Base-by-base conservation (phyloP, 1,140 invertebrate species). In the Oscheius sp. region DNA sequence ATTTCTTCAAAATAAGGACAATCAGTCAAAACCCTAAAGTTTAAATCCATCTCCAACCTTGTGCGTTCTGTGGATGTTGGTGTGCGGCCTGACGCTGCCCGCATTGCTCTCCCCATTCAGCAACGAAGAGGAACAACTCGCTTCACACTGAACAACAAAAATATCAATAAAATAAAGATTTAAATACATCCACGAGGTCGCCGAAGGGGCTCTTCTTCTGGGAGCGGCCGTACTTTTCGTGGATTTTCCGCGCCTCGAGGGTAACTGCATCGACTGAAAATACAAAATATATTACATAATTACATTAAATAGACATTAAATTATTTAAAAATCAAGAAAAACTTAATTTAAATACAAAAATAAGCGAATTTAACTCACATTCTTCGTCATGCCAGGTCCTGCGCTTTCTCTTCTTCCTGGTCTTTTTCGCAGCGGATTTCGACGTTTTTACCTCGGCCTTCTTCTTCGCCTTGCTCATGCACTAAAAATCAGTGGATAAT, bases 311-410 rank as follows among this genome's bases (percentile, higher is more conserved):
- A n/a, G n/a, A n/a, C n/a, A n/a, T n/a, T n/a, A n/a, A n/a, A n/a
- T n/a, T n/a, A n/a, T n/a, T n/a, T n/a, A n/a, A n/a, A n/a, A n/a
- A n/a, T 55, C 28, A 55, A 55, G 7, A 55, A 26, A 55, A 55
- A 13, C 15, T 55, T 13, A 13, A 55, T 55, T 15, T 55, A 13
- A n/a, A 55, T 55, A 7, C 4, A 23, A 55, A n/a, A n/a, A n/a
- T n/a, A n/a, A n/a, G n/a, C n/a, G n/a, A n/a, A n/a, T n/a, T n/a
- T 23, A 13, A 55, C 49, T 55, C 4, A 55, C 49, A 4, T 55
- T 55, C 49, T 55, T 55, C 49, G 28, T 55, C 49, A 15, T 20
- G 49, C 49, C 49, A 55, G 28, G 49, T 55, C 49, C 28, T 55
- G 15, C 49, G 15, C 4, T 26, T 7, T 13, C 23, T 7, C 28